Evolutionary conservation across 2,888 invertebrate genomes (phyloP), one percentile per base, ranked within the genome.

Genomic region (Cataglyphis rosenhaueri): DNA sequence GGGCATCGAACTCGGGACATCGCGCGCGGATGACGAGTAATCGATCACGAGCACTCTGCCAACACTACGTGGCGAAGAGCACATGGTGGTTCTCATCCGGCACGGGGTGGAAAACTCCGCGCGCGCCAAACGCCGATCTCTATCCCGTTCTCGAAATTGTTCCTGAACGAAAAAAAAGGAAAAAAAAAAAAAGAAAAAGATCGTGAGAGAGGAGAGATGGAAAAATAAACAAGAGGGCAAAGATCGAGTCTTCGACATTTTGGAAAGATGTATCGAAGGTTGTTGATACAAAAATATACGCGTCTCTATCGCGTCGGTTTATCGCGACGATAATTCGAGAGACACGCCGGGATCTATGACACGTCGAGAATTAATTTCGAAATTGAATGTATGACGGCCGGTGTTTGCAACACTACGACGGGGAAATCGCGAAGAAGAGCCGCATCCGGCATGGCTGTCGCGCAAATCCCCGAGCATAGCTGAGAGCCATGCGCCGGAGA

Each of bases 11-110:
- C 91, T 91, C 91, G 90, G 92, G 88, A 92, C 92, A 92, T 91
- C 89, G 92, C 86, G 88, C 87, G 89, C 87, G 91, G 91, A 94
- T 93, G 94, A 94, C 93, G 93, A 93, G 93, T 93, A 94, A 94
- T 94, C 94, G 94, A 94, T 94, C 93, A 93, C 92, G 91, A 93
- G 92, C 91, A 92, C 92, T 93, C 91, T 92, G 91, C 93, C 93
- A 92, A 93, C 92, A 92, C 91, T 92, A 90, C 86, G 88, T 81
- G 83, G 81, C 87, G 87, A 88, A 86, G 87, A 87, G 88, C 82
- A 71, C 87, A 52, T 52, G 88, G 87, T 86, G 88, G 82, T 87
- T 89, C 91, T 91, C 91, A 86, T 86, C 85, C 85, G 66, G 4
- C 44, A 5, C 52, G 18, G 25, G 44, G 32, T 18, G 65, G 64